Percentiles rank a stretch among this genome's conserved stretches.
Evolutionary conservation across 2,113 vertebrate species (phyloP).

Genomic region (Paramormyrops kingsleyae): DNA sequence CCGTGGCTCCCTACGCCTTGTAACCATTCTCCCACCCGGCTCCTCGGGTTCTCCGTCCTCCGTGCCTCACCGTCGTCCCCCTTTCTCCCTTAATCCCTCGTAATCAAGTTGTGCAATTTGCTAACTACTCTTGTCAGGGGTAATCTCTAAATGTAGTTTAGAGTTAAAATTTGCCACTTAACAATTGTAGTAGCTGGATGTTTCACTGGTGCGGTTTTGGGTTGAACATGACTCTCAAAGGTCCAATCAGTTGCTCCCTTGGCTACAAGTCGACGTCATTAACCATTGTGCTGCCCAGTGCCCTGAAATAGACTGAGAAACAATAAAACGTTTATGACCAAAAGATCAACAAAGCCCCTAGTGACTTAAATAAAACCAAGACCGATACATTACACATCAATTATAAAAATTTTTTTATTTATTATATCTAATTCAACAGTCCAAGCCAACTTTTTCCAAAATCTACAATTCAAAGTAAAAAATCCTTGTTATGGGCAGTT

Average conservation of each 20-base stretch:
- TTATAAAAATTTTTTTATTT: not conserved
- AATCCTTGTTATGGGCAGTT: not conserved
- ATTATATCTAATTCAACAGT: not conserved
- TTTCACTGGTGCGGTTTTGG: not conserved
- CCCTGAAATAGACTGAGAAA: not conserved
- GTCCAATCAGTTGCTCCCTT: not conserved
- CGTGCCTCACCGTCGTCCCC: not conserved
- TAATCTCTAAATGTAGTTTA: not conserved
- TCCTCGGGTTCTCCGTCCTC: not conserved
- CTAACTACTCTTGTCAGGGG: not conserved
- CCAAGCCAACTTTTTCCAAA: not conserved
- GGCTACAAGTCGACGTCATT: not conserved
- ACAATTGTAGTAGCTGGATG: not conserved
- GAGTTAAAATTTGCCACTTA: not conserved
- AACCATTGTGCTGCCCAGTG: not conserved
- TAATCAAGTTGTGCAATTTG: not conserved
- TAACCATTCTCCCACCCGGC: not conserved
- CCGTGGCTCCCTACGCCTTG: not conserved
- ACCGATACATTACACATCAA: not conserved
- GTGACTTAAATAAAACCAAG: not conserved
- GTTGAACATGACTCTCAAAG: not conserved
- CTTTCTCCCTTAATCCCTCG: not conserved
- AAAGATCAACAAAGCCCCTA: not conserved
- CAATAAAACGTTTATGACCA: not conserved
- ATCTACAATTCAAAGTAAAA: not conserved